A percentile compares a stretch with the other conserved stretches of the same genome.
These are phyloP conservation scores for Micromys minutus DNA, from an alignment of 2,113 vertebrate genomes.

Conservation along the genomic window DNA sequence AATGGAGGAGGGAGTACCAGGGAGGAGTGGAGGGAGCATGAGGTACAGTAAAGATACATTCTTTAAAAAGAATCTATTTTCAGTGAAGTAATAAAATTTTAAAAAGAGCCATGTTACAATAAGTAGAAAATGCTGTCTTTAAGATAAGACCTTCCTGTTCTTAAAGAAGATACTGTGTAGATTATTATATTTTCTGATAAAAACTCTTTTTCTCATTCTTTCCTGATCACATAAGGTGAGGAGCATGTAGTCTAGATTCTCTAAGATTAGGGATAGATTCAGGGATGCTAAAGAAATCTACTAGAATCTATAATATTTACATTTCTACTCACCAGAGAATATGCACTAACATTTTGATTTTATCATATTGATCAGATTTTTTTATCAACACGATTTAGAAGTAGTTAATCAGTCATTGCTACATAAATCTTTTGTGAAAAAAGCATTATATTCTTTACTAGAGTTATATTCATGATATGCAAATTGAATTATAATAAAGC, in stretches of 20 bases:
- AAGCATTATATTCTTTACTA: neutral
- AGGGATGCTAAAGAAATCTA: neutral
- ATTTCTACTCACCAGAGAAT: neutral
- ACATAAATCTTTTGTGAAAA: neutral
- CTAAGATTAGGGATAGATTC: neutral
- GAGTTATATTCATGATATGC: neutral
- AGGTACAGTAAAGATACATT: neutral
- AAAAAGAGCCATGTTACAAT: neutral
- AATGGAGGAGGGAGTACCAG: neutral
- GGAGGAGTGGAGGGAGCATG: no score
- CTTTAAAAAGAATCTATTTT: neutral
- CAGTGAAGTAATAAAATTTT: neutral
- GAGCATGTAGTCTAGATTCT: neutral
- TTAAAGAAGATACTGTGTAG: neutral
- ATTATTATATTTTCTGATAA: neutral
- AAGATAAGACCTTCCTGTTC: neutral
- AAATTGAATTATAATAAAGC: conserved; percentile 22
- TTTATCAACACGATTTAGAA: neutral
- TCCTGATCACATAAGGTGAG: neutral
- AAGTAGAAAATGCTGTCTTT: neutral
- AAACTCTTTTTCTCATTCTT: neutral
- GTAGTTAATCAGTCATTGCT: neutral
- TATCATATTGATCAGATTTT: neutral
- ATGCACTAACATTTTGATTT: neutral
- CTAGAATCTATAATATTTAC: neutral